Conservation (phyloP, 2,888 invertebrate genomes). For the Acrobasis repandana region DNA sequence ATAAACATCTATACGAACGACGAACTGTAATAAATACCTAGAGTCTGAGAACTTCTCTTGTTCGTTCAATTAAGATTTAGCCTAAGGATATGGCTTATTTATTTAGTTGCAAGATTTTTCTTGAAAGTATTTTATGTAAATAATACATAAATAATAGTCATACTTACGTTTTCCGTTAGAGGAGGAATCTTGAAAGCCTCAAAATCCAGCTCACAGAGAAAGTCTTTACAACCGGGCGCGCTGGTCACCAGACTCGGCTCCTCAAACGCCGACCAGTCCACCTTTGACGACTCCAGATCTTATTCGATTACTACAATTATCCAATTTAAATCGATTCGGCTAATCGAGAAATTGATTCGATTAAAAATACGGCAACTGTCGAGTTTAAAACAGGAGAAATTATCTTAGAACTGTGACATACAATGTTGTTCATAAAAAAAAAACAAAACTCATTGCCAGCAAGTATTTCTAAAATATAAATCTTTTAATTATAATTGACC, state of each 20-base stretch:
- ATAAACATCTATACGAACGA: too few relatives aligned
- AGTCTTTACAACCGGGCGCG: slow-evolving; percentile 56
- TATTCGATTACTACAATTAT: slow-evolving; percentile 16
- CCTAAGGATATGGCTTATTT: too few relatives aligned
- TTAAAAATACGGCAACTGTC: slow-evolving; percentile 6
- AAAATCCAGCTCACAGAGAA: slow-evolving; percentile 60
- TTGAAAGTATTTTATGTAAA: too few relatives aligned
- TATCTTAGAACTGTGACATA: not conserved
- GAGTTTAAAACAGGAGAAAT: not conserved
- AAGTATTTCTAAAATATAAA: too few relatives aligned
- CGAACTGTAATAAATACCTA: too few relatives aligned
- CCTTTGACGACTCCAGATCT: slow-evolving; percentile 23
- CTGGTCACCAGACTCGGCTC: slow-evolving; percentile 49
- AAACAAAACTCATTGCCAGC: too few relatives aligned
- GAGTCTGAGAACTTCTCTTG: too few relatives aligned
- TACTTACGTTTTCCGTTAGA: slow-evolving; percentile 68
- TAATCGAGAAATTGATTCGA: slow-evolving; percentile 8
- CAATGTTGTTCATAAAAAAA: too few relatives aligned
- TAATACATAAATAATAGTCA: too few relatives aligned
- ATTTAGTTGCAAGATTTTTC: too few relatives aligned
- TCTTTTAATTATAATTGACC: not conserved
- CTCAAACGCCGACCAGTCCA: slow-evolving; percentile 38
- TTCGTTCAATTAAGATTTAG: too few relatives aligned
- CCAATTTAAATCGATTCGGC: slow-evolving; percentile 8
- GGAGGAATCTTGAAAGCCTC: slow-evolving; percentile 73